Evolutionary conservation across 2,113 vertebrate species (phyloP).

Genomic region (Sphaerodactylus townsendi): DNA sequence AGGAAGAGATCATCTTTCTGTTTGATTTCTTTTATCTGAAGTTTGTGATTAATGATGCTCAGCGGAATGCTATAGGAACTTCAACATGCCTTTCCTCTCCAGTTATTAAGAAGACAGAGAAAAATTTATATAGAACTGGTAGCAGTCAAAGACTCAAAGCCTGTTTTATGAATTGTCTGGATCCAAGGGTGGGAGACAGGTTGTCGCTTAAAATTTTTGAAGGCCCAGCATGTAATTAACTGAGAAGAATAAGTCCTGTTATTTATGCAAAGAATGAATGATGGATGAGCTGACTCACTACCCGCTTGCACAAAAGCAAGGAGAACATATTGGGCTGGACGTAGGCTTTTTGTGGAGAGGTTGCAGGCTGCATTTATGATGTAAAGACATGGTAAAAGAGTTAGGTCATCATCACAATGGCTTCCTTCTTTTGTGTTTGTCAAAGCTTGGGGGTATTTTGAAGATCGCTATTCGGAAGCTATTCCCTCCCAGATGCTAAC

Average conservation of each 20-base stretch:
- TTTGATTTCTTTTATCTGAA: not conserved
- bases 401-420: slow-evolving; percentile 10
- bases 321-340: not conserved
- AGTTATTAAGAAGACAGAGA: not conserved
- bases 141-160: not conserved
- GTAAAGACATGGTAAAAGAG: slow-evolving; percentile 17
- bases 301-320: not conserved
- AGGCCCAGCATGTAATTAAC: slow-evolving; percentile 26
- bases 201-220: slow-evolving; percentile 8
- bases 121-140: not conserved
- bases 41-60: not conserved
- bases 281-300: slow-evolving; percentile 22
- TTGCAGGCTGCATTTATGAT: not conserved
- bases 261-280: slow-evolving; percentile 22
- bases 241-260: slow-evolving; percentile 10
- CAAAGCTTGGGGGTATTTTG: not conserved
- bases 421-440: not conserved
- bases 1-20: not conserved
- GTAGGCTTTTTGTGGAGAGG: not conserved
- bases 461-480: not conserved
- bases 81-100: not conserved
- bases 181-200: slow-evolving; percentile 1
- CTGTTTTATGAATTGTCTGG: not conserved
- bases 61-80: not conserved
- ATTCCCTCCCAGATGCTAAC: no score